A percentile compares a stretch with the other conserved stretches of the same genome.
Evolutionary conservation across 2,113 vertebrate genomes (phyloP).

Genomic region (Halichoeres trimaculatus): DNA sequence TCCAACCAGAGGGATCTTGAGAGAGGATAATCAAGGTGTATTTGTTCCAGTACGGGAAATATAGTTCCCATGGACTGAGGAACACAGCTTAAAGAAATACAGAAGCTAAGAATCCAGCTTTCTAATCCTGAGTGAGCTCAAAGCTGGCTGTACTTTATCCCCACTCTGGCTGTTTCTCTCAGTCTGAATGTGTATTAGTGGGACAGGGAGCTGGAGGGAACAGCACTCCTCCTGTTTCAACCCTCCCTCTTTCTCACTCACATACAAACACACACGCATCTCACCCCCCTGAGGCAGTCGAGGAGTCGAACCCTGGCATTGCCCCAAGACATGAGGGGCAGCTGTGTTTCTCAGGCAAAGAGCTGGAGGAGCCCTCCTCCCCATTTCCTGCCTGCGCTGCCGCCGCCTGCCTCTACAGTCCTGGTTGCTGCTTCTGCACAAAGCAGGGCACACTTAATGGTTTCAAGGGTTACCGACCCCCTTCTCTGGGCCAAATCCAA

Average conservation of each 20-base stretch:
- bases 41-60: not conserved
- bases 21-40: no score
- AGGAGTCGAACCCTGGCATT: conserved; percentile 68
- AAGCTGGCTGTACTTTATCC: conserved; percentile 42
- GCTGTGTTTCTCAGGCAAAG: conserved; percentile 75
- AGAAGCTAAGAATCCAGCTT: conserved; percentile 26
- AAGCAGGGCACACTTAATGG: conserved; percentile 48
- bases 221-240: conserved; percentile 72
- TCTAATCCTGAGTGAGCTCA: conserved; percentile 38
- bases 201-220: conserved; percentile 54
- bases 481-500: conserved; percentile 1
- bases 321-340: conserved; percentile 77
- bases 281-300: conserved; percentile 38
- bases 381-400: conserved; percentile 56
- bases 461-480: conserved; percentile 44
- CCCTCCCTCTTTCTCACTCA: conserved; percentile 22
- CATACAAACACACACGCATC: conserved; percentile 19
- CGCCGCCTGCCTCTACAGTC: conserved; percentile 44
- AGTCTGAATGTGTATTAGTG: conserved; percentile 60
- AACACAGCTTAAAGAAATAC: conserved; percentile 7
- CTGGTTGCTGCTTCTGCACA: conserved; percentile 47
- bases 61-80: not conserved
- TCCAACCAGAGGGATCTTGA: no score
- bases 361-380: conserved; percentile 65
- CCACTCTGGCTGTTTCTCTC: conserved; percentile 32